Evolutionary conservation across 2,113 vertebrate genomes (phyloP), one percentile per base, ranked within the genome.

Genomic region (Chloropsis hardwickii): DNA sequence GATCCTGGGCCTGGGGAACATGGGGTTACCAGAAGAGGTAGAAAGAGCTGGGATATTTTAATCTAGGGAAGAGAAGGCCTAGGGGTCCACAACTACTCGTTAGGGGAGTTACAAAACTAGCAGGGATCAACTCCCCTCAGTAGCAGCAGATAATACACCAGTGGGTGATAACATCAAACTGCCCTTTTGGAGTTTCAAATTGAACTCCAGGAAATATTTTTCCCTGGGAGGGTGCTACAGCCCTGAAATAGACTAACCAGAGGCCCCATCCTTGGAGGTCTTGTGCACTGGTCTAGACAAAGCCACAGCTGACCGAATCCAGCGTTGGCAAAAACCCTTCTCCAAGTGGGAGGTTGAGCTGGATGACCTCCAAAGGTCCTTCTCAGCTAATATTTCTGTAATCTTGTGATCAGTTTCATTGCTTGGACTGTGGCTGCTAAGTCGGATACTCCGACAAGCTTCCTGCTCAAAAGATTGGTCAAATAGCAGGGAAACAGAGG

Each of bases 231-330:
- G 1, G 11, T 12, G 12, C 12, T 82, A 27, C 21, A 47, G 48
- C 23, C 44, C 47, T 64, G 15, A n/a, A 57, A 40, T 33, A 88
- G 53, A 33, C 27, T 72, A 67, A 87, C 25, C 39, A 74, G 39
- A 76, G 16, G 6, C 0, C 92, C 71, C 61, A 6, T 90, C 74
- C 61, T 88, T 88, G 88, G 91, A 93, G 82, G 74, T 93, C 86
- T 88, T 60, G 61, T 40, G 77, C 35, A 16, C 24, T 85, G 83
- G 82, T 88, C 93, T 93, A 94, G 94, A 94, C 88, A 94, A 85
- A 94, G 66, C 48, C 44, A 47, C 74, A 93, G 82, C 91, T 95
- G 94, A 90, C 74, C 6, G 5, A 61, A 95, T 94, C 53, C 45
- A 28, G 24, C n/a, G 12, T 20, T 94, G 93, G 74, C 91, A 90